Evolutionary conservation across 2,113 vertebrate species (phyloP).

Genomic region (Clupea harengus): DNA sequence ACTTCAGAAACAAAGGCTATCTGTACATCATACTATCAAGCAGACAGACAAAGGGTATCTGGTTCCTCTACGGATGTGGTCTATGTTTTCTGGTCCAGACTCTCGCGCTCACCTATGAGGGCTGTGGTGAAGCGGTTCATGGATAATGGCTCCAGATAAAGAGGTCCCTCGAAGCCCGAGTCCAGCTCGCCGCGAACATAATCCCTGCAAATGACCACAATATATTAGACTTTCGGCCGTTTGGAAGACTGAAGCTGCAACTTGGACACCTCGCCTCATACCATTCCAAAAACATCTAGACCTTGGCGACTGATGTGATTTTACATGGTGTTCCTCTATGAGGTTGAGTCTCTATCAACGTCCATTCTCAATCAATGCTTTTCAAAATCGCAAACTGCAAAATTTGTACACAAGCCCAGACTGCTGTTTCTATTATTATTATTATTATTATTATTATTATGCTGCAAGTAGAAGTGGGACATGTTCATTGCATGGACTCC

Average conservation of each 20-base stretch:
- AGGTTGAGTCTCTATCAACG: too few species aligned
- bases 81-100: neutral
- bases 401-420: too few species aligned
- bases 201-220: conserved; percentile 75
- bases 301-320: neutral
- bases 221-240: neutral
- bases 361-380: too few species aligned
- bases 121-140: conserved; percentile 97
- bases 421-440: too few species aligned
- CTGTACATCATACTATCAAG: neutral
- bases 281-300: neutral
- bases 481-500: too few species aligned
- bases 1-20: neutral
- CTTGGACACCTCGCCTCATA: neutral
- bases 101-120: conserved; percentile 81
- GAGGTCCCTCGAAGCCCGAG: conserved; percentile 90
- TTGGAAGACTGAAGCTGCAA: neutral
- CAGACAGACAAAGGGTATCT: too few species aligned
- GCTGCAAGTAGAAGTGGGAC: too few species aligned
- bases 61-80: neutral
- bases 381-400: too few species aligned
- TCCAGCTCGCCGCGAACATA: conserved; percentile 95
- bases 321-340: too few species aligned
- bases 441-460: too few species aligned
- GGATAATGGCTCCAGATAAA: conserved; percentile 93